These are phyloP conservation scores for Lepus americanus DNA, from an alignment of 2,113 vertebrate species.

Conservation along the genomic window DNA sequence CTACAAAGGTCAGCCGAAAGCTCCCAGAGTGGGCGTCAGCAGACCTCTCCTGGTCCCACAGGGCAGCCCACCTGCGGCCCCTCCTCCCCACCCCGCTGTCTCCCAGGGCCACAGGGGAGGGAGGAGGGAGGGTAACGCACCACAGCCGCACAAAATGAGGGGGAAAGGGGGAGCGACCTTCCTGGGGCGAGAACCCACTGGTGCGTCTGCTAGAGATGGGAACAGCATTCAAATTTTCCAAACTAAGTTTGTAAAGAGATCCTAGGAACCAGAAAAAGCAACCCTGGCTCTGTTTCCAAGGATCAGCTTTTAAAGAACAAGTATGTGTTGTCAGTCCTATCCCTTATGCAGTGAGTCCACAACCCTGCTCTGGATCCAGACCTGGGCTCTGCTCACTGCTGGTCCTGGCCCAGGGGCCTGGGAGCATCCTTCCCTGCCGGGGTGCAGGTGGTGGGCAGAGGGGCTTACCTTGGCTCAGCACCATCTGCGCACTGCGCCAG, in stretches of 20 bases:
- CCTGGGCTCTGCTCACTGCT: too few relatives aligned
- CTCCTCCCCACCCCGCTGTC: background rate
- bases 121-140: background rate
- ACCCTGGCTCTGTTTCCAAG: background rate
- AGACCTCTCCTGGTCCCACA: background rate
- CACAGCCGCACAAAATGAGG: background rate
- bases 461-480: constrained; percentile 67
- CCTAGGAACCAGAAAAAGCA: background rate
- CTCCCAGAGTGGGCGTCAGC: background rate
- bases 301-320: background rate
- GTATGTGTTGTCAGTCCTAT: background rate
- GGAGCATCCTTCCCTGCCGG: background rate
- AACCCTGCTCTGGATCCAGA: background rate
- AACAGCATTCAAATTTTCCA: background rate
- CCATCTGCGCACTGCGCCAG: background rate
- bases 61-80: background rate
- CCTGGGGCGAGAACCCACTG: background rate
- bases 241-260: background rate
- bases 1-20: constrained; percentile 82
- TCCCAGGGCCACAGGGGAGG: background rate
- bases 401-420: background rate
- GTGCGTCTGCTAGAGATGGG: background rate
- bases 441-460: constrained; percentile 31
- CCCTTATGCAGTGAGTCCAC: background rate
- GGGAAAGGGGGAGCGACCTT: background rate